Base-by-base conservation (phyloP, 1,140 invertebrate genomes). In the Tetramorium parvispinum region DNA sequence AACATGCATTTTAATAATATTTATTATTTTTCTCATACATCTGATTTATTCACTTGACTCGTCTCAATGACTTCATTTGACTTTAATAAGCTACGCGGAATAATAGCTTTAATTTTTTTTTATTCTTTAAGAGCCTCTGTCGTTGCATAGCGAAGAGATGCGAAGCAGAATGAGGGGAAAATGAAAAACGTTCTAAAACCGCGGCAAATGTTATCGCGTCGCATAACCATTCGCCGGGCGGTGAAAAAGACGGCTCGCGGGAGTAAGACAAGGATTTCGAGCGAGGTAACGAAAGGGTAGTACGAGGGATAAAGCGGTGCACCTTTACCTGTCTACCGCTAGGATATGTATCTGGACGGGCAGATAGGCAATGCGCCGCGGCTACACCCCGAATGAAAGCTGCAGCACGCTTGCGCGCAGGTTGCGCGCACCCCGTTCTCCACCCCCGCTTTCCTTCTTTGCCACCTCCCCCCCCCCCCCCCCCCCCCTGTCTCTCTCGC, bases 341-440 rank as follows among this genome's bases (percentile, higher is more conserved):
- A 37, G 83, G 21, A 63, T 37, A 76, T 87, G 76, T 61, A 82
- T 87, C 76, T 77, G 18, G 57, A 68, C 59, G 32, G 37, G 70
- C 65, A 68, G 85, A 81, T 78, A 81, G 85, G 70, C 85, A 71
- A 71, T 73, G 37, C 53, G 63, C 57, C 49, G 16, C 79, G 85
- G 87, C 85, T 91, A 91, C 90, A 91, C 90, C 90, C 90, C 85
- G 32, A 32, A 79, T 76, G 46, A 49, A 75, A 51, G 68, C 79
- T 32, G 40, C 53, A 76, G 75, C 59, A 86, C 90, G 90, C 90
- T 81, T 91, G 90, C 90, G 90, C 90, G 70, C 81, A 89, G 85
- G 85, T 89, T 88, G 43, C 71, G n/a, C 83, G 49, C 32, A 65
- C 59, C 49, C 43, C 57, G 21, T 76, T 63, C 57, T 76, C 70